Percentiles rank a stretch among this genome's conserved stretches.
Conservation (phyloP, 2,888 invertebrate species). For the Crematogaster levior region DNA sequence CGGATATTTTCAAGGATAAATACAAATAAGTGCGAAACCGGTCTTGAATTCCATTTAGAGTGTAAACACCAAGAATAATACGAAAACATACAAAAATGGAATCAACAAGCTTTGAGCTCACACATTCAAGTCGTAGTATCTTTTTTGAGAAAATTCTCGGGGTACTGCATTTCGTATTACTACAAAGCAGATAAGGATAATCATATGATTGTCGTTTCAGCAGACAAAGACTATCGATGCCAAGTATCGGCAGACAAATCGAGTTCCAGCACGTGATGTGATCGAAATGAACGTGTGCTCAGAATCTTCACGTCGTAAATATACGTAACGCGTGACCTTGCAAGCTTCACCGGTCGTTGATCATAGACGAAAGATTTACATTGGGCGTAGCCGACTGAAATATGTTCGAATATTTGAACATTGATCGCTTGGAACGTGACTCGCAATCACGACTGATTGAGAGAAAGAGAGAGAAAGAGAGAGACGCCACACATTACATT, state of each 20-base stretch:
- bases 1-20: neutral
- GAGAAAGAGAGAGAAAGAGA: neutral
- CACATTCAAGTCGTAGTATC: neutral
- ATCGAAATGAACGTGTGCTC: slow-evolving; percentile 4
- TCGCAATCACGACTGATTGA: neutral
- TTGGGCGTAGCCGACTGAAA: neutral
- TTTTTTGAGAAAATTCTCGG: neutral
- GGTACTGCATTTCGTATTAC: neutral
- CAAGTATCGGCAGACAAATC: neutral
- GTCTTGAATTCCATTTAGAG: neutral
- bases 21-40: neutral
- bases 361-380: slow-evolving; percentile 33
- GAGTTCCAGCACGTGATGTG: slow-evolving; percentile 8
- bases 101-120: slow-evolving; percentile 1
- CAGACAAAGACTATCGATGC: slow-evolving; percentile 22
- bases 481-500: slow-evolving; percentile 17
- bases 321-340: slow-evolving; percentile 19
- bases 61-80: neutral
- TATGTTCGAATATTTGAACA: neutral
- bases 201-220: neutral
- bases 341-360: slow-evolving; percentile 14
- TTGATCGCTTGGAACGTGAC: slow-evolving; percentile 26
- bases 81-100: neutral
- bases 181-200: slow-evolving; percentile 1
- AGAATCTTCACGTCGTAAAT: slow-evolving; percentile 1